A percentile compares a stretch with the other conserved stretches of the same genome.
Evolutionary conservation across 2,113 vertebrate genomes (phyloP).

Genomic region (Bettongia penicillata): DNA sequence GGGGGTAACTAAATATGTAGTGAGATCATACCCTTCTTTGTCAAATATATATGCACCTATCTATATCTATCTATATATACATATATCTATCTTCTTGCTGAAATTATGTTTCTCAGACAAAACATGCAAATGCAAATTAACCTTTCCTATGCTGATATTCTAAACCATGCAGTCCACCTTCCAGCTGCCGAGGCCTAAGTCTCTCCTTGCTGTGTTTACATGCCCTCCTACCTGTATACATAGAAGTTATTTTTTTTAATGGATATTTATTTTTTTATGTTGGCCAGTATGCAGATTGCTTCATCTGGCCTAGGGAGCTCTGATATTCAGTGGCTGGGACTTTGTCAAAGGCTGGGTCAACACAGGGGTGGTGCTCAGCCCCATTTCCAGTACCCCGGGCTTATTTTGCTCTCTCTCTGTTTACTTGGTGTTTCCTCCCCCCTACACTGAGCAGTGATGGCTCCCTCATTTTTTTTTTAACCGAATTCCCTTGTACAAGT

Average conservation of each 20-base stretch:
- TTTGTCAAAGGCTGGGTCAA: background rate
- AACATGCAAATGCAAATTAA: background rate
- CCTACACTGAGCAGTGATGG: background rate
- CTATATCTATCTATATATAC: background rate
- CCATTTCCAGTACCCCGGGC: background rate
- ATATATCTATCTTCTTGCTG: conserved; percentile 2
- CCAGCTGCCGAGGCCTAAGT: conserved; percentile 48
- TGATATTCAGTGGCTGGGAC: background rate
- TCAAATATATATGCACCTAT: conserved; percentile 37
- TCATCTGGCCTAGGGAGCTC: background rate
- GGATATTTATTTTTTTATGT: conserved; percentile 81
- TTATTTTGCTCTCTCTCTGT: background rate
- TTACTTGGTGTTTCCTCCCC: background rate
- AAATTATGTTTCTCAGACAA: conserved; percentile 80
- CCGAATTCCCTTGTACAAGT: conserved; percentile 46
- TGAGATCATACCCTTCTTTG: conserved; percentile 71
- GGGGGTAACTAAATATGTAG: conserved; percentile 75
- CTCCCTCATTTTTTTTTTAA: background rate
- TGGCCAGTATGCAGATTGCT: conserved; percentile 69
- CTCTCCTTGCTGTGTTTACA: background rate
- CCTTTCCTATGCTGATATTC: conserved; percentile 44
- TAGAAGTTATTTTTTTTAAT: conserved; percentile 72
- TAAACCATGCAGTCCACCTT: conserved; percentile 63
- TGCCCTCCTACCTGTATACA: conserved; percentile 17
- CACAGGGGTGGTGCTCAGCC: background rate